Conservation (phyloP, 2,797 vertebrate genomes). For the Saxicola maurus region DNA sequence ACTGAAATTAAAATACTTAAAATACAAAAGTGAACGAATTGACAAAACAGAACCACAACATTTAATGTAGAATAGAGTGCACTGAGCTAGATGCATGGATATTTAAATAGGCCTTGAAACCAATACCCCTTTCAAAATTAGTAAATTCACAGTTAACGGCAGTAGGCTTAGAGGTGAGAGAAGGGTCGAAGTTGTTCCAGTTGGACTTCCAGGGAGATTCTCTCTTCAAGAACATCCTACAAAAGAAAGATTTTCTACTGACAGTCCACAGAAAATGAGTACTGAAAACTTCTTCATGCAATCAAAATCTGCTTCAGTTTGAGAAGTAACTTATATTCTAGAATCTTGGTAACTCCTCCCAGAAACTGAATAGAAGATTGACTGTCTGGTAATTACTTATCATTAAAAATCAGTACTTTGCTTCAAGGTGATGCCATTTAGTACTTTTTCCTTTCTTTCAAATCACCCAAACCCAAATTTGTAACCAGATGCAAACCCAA, state of each 20-base stretch:
- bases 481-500: background rate
- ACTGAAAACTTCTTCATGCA: background rate
- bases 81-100: constrained; percentile 70
- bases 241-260: constrained; percentile 52
- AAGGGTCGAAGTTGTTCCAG: constrained; percentile 98
- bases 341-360: background rate
- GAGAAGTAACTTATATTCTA: background rate
- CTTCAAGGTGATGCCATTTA: background rate
- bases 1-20: constrained; percentile 79
- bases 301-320: background rate
- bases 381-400: background rate
- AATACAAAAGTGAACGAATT: constrained; percentile 75
- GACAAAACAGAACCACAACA: constrained; percentile 76
- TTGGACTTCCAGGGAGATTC: constrained; percentile 98
- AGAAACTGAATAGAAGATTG: background rate
- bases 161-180: constrained; percentile 91
- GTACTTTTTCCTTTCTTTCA: background rate
- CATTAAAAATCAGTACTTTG: background rate
- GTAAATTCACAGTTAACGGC: constrained; percentile 77
- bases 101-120: constrained; percentile 72
- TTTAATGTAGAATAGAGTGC: constrained; percentile 70
- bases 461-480: background rate
- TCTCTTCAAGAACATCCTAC: constrained; percentile 97
- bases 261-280: background rate
- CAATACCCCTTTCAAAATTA: constrained; percentile 69